A percentile compares a stretch with the other conserved stretches of the same genome.
phyloP scores from a whole-genome alignment of 2,797 vertebrate genomes.

The Hemitrygon akajei region DNA sequence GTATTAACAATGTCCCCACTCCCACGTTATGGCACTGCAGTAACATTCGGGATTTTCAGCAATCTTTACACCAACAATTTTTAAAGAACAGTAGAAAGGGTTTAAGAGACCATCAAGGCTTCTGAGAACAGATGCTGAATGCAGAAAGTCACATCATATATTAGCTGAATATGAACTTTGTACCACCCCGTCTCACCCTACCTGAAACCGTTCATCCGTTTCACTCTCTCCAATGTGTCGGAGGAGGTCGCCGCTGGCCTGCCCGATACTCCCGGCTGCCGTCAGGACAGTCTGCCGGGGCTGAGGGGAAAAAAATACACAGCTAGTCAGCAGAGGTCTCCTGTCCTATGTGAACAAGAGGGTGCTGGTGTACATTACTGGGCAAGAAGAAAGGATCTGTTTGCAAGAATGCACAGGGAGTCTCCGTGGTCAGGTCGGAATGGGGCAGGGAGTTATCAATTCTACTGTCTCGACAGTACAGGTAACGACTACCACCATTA shows the following conservation, averaged over 20 bases:
- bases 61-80: too few species aligned
- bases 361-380: not conserved
- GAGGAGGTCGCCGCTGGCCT: slow-evolving; percentile 91
- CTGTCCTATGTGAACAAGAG: not conserved
- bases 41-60: not conserved
- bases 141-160: too few species aligned
- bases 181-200: slow-evolving; percentile 49
- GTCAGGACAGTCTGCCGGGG: slow-evolving; percentile 95
- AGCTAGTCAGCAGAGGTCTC: not conserved
- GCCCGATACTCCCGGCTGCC: slow-evolving; percentile 92
- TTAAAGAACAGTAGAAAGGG: too few species aligned
- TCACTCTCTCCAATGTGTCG: slow-evolving; percentile 94
- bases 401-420: not conserved
- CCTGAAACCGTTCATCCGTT: slow-evolving; percentile 95
- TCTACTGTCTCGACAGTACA: too few species aligned
- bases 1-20: not conserved
- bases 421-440: not conserved
- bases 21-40: too few species aligned
- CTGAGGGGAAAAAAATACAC: slow-evolving; percentile 49
- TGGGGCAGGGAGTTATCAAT: too few species aligned
- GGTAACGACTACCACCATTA: too few species aligned
- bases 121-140: too few species aligned
- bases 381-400: not conserved
- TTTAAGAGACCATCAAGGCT: too few species aligned
- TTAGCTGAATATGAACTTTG: not conserved